Evolutionary conservation across 2,797 vertebrate genomes (phyloP).

Genomic region (Pseudochaenichthys georgianus): DNA sequence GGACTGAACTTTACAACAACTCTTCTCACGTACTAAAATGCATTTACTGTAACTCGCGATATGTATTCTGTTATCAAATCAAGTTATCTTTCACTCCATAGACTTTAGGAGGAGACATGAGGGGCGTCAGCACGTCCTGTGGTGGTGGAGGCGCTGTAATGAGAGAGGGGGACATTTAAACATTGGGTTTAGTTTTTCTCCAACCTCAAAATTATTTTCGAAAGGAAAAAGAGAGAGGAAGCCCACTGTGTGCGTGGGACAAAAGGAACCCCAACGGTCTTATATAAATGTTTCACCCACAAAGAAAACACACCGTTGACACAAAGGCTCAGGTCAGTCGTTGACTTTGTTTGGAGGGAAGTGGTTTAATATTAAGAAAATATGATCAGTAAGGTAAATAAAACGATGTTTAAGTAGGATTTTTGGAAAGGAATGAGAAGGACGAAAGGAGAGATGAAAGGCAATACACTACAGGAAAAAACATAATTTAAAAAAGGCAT

Average conservation of each 20-base stretch:
- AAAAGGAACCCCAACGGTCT: constrained; percentile 37
- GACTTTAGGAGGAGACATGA: constrained; percentile 3
- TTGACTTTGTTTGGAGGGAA: background rate
- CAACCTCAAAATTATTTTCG: constrained; percentile 53
- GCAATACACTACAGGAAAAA: too few relatives aligned
- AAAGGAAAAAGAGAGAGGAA: constrained; percentile 49
- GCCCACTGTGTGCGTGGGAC: constrained; percentile 22
- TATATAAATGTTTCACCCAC: constrained; percentile 47
- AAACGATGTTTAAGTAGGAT: constrained; percentile 1
- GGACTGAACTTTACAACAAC: too few relatives aligned
- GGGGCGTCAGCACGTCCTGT: constrained; percentile 48
- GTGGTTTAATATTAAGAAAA: constrained; percentile 25
- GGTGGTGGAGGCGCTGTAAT: constrained; percentile 56
- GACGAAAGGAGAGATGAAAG: background rate
- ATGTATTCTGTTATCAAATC: background rate
- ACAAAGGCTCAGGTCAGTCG: constrained; percentile 1
- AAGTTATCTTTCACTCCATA: background rate
- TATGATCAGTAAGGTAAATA: constrained; percentile 39
- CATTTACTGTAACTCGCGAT: background rate
- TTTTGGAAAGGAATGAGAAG: constrained; percentile 7
- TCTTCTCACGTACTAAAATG: background rate
- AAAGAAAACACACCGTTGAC: constrained; percentile 44
- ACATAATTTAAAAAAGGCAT: too few relatives aligned
- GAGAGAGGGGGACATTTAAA: constrained; percentile 54
- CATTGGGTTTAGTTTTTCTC: constrained; percentile 46